Conservation (phyloP, 2,113 vertebrate species). For the Sturnus vulgaris region DNA sequence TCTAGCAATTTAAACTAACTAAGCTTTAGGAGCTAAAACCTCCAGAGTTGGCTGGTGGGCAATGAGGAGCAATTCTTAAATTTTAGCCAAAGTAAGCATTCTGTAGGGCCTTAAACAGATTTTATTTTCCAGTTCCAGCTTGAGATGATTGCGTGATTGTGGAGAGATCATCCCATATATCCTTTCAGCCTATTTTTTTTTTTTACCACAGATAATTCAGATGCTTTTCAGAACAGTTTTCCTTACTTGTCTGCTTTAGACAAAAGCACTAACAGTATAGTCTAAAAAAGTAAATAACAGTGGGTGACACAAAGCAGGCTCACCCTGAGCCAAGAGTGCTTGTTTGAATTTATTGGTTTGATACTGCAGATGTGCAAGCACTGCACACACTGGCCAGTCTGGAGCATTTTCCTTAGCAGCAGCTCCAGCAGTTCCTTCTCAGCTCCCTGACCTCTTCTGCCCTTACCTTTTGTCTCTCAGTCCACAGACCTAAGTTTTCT, state of each 20-base stretch:
- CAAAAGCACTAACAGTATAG: neutral
- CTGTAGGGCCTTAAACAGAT: neutral
- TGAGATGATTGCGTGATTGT: neutral
- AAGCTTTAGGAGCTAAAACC: neutral
- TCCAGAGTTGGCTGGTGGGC: neutral
- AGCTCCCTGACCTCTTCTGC: neutral
- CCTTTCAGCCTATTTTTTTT: neutral
- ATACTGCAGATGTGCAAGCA: neutral
- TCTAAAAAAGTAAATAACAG: conserved; percentile 4
- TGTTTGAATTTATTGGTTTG: neutral
- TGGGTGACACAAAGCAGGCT: neutral
- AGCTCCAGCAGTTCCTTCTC: neutral
- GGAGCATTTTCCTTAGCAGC: neutral
- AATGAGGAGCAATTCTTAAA: neutral
- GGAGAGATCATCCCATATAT: neutral
- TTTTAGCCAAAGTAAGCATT: neutral
- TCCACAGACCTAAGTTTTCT: neutral
- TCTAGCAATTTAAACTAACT: neutral
- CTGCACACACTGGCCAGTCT: neutral
- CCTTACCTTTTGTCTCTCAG: neutral
- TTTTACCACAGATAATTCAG: neutral
- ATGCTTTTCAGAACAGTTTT: neutral
- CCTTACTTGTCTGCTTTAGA: neutral
- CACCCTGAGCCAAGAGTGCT: neutral
- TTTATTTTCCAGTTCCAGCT: neutral